phyloP scores from a whole-genome alignment of 2,113 vertebrate genomes.

The Entomyzon cyanotis region DNA sequence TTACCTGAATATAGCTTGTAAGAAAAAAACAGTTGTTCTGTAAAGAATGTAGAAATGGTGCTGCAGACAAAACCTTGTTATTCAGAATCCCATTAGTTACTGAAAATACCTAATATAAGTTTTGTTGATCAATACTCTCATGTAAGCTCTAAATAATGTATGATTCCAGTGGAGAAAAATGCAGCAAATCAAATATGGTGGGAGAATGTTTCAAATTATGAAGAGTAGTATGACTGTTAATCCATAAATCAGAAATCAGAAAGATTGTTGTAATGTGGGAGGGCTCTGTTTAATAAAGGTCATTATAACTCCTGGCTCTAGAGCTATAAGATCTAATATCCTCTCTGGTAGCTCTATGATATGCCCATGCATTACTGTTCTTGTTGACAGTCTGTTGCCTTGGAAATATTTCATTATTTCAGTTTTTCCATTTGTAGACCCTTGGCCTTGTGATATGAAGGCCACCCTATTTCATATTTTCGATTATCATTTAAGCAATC shows the following conservation, averaged over 20 bases:
- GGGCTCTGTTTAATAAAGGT: slow-evolving; percentile 78
- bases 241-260: slow-evolving; percentile 74
- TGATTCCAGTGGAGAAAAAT: slow-evolving; percentile 54
- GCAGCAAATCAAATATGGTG: slow-evolving; percentile 69
- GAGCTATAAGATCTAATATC: slow-evolving; percentile 78
- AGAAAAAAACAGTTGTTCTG: not conserved
- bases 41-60: slow-evolving; percentile 12
- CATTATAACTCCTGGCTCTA: slow-evolving; percentile 76
- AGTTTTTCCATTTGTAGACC: slow-evolving; percentile 86
- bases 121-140: slow-evolving; percentile 56
- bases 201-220: slow-evolving; percentile 53
- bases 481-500: slow-evolving; percentile 86
- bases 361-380: slow-evolving; percentile 82
- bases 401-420: slow-evolving; percentile 88
- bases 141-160: slow-evolving; percentile 64
- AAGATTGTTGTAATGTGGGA: slow-evolving; percentile 69
- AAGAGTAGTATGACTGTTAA: slow-evolving; percentile 55
- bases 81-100: slow-evolving; percentile 29
- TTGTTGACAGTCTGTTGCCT: slow-evolving; percentile 86
- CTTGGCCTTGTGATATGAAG: slow-evolving; percentile 85
- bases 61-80: slow-evolving; percentile 32
- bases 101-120: slow-evolving; percentile 48
- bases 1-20: not conserved
- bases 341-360: slow-evolving; percentile 77
- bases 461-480: slow-evolving; percentile 84